phyloP scores from a whole-genome alignment of 2,113 vertebrate species.

The Pelmatolapia mariae region DNA sequence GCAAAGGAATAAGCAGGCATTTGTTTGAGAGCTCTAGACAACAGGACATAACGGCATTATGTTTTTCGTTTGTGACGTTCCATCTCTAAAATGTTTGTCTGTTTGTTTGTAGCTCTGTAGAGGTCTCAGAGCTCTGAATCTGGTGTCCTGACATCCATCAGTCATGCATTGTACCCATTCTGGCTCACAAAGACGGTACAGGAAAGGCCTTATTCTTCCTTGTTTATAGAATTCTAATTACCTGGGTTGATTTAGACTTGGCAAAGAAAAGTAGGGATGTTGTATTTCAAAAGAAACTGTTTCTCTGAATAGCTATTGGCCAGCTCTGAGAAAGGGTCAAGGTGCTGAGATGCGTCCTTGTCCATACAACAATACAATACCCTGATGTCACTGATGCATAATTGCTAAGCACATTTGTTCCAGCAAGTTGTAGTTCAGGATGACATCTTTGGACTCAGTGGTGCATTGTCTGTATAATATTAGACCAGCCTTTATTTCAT shows the following conservation, averaged over 20 bases:
- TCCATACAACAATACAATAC: slow-evolving; percentile 28
- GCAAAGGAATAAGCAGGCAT: not conserved
- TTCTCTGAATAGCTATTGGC: slow-evolving; percentile 53
- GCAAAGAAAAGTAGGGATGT: slow-evolving; percentile 45
- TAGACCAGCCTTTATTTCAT: slow-evolving; percentile 32
- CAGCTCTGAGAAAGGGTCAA: slow-evolving; percentile 48
- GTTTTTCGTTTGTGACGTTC: slow-evolving; percentile 10
- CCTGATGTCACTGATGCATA: slow-evolving; percentile 32
- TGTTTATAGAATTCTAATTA: slow-evolving; percentile 62
- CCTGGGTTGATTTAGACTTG: slow-evolving; percentile 44
- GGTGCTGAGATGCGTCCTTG: slow-evolving; percentile 52
- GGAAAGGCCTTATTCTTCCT: slow-evolving; percentile 50
- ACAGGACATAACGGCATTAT: not conserved
- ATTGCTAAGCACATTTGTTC: slow-evolving; percentile 47
- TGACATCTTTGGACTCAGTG: slow-evolving; percentile 37
- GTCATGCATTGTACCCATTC: slow-evolving; percentile 21
- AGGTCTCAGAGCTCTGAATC: slow-evolving; percentile 18
- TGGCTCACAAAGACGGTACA: not conserved
- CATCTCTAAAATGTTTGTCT: slow-evolving; percentile 13
- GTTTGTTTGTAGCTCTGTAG: slow-evolving; percentile 36
- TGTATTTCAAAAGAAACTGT: slow-evolving; percentile 38
- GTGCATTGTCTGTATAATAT: slow-evolving; percentile 35
- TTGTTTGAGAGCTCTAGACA: slow-evolving; percentile 1
- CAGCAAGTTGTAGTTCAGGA: slow-evolving; percentile 27
- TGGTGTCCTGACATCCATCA: slow-evolving; percentile 42